Base-by-base conservation (phyloP, 1,140 invertebrate species). In the Limonius californicus region DNA sequence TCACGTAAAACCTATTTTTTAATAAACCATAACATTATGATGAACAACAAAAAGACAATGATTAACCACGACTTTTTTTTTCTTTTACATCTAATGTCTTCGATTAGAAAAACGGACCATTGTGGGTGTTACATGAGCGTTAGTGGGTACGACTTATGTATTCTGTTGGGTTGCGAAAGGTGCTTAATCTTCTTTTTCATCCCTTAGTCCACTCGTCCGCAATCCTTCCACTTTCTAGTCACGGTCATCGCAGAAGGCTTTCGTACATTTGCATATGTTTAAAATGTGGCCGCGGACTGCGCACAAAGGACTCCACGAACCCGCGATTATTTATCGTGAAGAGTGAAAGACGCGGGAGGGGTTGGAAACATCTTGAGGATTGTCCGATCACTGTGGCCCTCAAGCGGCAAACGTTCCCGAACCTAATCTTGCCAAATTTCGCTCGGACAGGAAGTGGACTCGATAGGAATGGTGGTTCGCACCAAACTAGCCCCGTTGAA, bases 231-330 rank as follows among this genome's bases (percentile, higher is more conserved):
- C 55, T 62, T 62, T 62, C 61, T 54, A 57, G 61, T 62, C 61
- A 62, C 61, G 61, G 61, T 63, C 62, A 59, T 54, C 62, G 45
- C 56, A 59, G 62, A 63, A 59, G 62, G 62, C 69, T 70, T 69
- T 66, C 61, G 62, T 30, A 58, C 68, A 76, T 76, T 76, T 74
- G 73, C 74, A 76, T 76, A 74, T 64, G 69, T 74, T 76, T 73
- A 72, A 74, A 73, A 74, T 73, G 73, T 73, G 73, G 69, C 70
- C 69, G 65, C 70, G 66, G 65, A 69, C 64, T 54, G 63, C 64
- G 56, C 70, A 76, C 71, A 76, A 76, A 74, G 70, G 71, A 67
- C 66, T 60, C 67, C 72, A 75, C 72, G 72, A 68, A 72, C 59
- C 43, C 62, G 66, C 72, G 71, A 76, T 74, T 76, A 76, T 74